Evolutionary conservation across 35 echinoderm and acorn worm species (phyloP).

Genomic region (Lytechinus pictus): DNA sequence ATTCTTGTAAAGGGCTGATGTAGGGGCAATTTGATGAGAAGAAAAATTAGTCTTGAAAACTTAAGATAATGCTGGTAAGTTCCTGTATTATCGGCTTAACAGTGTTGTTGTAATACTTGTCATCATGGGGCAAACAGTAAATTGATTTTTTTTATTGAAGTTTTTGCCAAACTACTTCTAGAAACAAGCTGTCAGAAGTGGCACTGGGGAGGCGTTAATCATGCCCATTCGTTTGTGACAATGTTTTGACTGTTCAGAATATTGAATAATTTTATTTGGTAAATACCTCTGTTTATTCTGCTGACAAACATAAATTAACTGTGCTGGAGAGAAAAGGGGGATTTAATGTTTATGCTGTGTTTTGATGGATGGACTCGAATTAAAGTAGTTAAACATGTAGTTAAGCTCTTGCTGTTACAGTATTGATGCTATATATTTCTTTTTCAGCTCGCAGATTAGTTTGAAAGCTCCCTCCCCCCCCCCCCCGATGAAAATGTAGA

Average conservation of each 20-base stretch:
- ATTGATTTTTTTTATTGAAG: background rate
- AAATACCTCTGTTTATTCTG: background rate
- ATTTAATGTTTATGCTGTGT: background rate
- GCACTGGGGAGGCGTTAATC: background rate
- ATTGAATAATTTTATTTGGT: background rate
- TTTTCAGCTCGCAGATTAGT: too few species aligned
- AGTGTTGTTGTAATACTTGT: slow-evolving; percentile 11
- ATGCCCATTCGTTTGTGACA: background rate
- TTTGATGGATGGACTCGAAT: too few species aligned
- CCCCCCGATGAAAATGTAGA: too few species aligned
- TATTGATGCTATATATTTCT: too few species aligned
- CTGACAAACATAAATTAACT: background rate
- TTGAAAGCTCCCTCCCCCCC: too few species aligned
- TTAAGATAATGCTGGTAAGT: background rate
- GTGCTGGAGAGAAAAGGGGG: background rate
- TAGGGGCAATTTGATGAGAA: background rate
- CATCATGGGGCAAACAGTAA: background rate
- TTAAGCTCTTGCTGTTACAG: too few species aligned
- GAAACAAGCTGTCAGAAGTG: background rate
- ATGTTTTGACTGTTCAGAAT: background rate
- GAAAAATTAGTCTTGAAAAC: slow-evolving; percentile 13
- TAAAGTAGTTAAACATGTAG: too few species aligned
- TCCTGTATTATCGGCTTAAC: background rate
- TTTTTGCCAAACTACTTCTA: background rate
- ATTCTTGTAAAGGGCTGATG: background rate